Percentiles rank a stretch among this genome's conserved stretches.
Evolutionary conservation across 2,113 vertebrate genomes (phyloP).

Genomic region (Ardeotis arabs): DNA sequence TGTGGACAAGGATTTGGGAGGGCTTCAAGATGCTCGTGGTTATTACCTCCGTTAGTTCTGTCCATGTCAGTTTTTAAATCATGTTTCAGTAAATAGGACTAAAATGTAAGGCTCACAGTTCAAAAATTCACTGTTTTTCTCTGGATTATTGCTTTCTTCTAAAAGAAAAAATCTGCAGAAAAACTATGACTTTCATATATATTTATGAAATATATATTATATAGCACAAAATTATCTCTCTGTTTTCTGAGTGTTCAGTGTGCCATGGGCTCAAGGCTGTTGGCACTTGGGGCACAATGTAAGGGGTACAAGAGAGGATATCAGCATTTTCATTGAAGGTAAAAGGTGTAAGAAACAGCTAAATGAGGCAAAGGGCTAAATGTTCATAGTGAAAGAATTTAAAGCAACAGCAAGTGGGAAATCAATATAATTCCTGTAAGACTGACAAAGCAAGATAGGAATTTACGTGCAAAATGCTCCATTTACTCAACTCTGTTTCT

Average conservation of each 20-base stretch:
- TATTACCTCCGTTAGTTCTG: not conserved
- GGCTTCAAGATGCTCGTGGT: not conserved
- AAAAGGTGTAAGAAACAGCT: not conserved
- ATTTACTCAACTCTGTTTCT: not conserved
- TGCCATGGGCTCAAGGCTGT: not conserved
- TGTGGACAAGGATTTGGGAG: not conserved
- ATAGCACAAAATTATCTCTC: not conserved
- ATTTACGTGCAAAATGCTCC: not conserved
- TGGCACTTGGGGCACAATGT: not conserved
- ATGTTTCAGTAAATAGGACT: not conserved
- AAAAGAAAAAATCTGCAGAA: not conserved
- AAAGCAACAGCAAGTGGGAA: not conserved
- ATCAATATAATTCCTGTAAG: not conserved
- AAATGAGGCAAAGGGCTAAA: not conserved
- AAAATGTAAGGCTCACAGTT: not conserved
- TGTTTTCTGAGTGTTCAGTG: not conserved
- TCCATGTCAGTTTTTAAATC: not conserved
- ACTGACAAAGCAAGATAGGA: not conserved
- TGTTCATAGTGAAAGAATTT: not conserved
- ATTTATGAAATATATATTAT: not conserved
- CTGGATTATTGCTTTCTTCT: not conserved
- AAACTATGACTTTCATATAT: not conserved
- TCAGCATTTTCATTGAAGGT: not conserved
- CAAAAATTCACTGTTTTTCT: not conserved
- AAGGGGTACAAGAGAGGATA: not conserved